These are phyloP conservation scores for Ictalurus furcatus DNA, from an alignment of 2,113 vertebrate species.

Conservation along the genomic window DNA sequence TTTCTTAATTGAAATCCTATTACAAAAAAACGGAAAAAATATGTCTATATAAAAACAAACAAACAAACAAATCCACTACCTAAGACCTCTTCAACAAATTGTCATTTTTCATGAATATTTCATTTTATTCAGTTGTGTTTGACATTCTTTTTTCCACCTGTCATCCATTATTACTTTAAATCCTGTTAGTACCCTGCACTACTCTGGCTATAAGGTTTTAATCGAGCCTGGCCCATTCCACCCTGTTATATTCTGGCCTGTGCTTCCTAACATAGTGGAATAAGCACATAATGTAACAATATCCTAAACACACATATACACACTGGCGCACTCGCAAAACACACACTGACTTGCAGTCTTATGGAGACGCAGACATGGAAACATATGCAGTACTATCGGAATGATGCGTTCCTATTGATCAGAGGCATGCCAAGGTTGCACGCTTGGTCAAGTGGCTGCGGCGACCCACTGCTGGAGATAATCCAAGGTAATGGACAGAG, in stretches of 20 bases:
- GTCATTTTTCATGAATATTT: not conserved
- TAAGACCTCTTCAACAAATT: not conserved
- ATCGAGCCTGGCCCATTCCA: not conserved
- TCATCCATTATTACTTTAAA: not conserved
- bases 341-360: not conserved
- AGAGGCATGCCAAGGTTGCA: constrained; percentile 33
- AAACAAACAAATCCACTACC: not conserved
- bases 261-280: not conserved
- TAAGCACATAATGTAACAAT: not conserved
- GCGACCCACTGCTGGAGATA: constrained; percentile 39
- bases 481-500: constrained; percentile 45
- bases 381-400: not conserved
- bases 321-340: not conserved
- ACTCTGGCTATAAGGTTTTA: not conserved
- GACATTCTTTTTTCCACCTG: not conserved
- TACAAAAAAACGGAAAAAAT: not conserved
- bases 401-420: constrained; percentile 7
- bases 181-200: not conserved
- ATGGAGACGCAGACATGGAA: not conserved
- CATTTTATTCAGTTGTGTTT: not conserved
- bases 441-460: constrained; percentile 31
- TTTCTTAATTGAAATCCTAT: not conserved
- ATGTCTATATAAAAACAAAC: not conserved
- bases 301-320: not conserved
- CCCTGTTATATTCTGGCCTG: not conserved